Conservation (phyloP, 2,888 invertebrate genomes). For the Oxycera nigricornis region DNA sequence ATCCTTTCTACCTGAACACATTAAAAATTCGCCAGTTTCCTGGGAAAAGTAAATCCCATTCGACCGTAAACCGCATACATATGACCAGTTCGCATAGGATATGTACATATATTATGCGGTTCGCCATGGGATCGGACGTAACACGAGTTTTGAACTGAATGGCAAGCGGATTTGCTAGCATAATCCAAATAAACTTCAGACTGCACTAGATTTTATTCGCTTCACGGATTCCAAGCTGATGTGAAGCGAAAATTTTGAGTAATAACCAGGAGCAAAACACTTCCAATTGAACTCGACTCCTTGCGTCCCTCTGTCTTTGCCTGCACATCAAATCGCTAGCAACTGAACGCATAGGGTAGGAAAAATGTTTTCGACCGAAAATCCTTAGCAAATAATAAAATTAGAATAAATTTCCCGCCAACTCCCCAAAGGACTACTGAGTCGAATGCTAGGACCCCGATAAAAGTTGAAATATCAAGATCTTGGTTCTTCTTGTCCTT, state of each 20-base stretch:
- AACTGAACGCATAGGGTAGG: not conserved
- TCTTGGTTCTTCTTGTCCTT: conserved; percentile 40
- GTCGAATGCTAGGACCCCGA: conserved; percentile 33
- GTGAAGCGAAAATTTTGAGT: conserved; percentile 38
- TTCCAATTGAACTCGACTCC: conserved; percentile 13
- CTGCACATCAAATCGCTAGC: not conserved
- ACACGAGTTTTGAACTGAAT: not conserved
- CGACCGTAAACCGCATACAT: conserved; percentile 31
- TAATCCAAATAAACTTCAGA: conserved; percentile 34
- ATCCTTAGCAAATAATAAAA: conserved; percentile 38
- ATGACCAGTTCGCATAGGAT: not conserved
- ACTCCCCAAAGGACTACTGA: conserved; percentile 33
- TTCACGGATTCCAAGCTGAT: conserved; percentile 18
- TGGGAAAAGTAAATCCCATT: conserved; percentile 11
- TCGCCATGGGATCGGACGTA: not conserved
- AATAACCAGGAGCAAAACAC: conserved; percentile 27
- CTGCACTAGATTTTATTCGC: conserved; percentile 39
- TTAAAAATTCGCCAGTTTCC: conserved; percentile 31
- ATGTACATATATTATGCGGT: conserved; percentile 17
- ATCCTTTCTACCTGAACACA: conserved; percentile 17
- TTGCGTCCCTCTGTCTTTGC: not conserved
- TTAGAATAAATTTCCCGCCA: conserved; percentile 42
- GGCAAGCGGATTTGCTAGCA: conserved; percentile 10
- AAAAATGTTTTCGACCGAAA: conserved; percentile 33
- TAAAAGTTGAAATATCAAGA: conserved; percentile 43